Percentiles rank a stretch among this genome's conserved stretches.
Conservation (phyloP, 2,797 vertebrate species). For the Urophycis tenuis region DNA sequence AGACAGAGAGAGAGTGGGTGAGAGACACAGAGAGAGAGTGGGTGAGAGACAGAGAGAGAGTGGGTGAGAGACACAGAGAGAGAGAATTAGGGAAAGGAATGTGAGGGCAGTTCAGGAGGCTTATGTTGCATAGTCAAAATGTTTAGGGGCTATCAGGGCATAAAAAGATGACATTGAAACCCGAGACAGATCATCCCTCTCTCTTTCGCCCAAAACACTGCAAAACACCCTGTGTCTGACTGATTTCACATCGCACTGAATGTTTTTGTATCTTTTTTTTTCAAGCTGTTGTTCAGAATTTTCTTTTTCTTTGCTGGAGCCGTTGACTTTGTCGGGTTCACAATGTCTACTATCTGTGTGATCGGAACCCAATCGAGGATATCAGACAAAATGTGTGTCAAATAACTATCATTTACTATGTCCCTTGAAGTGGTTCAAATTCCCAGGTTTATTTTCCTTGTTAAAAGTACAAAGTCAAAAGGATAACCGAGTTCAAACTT, state of each 20-base stretch:
- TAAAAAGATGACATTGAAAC: neutral
- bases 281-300: neutral
- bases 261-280: neutral
- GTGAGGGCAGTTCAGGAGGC: neutral
- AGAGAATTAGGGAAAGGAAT: constrained; percentile 4
- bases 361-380: neutral
- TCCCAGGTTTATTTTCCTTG: neutral
- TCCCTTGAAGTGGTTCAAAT: neutral
- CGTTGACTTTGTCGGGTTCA: neutral
- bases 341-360: neutral
- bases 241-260: neutral
- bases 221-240: neutral
- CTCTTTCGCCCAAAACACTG: neutral
- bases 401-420: neutral
- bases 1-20: too few relatives aligned
- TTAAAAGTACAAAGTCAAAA: neutral
- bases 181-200: neutral
- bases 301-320: neutral
- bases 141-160: neutral
- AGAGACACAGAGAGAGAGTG: neutral
- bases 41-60: neutral
- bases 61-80: neutral
- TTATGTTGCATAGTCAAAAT: constrained; percentile 5
- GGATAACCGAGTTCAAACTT: neutral
- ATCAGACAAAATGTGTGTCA: neutral